Conservation (phyloP, 2,113 vertebrate genomes). For the Cololabis saira region DNA sequence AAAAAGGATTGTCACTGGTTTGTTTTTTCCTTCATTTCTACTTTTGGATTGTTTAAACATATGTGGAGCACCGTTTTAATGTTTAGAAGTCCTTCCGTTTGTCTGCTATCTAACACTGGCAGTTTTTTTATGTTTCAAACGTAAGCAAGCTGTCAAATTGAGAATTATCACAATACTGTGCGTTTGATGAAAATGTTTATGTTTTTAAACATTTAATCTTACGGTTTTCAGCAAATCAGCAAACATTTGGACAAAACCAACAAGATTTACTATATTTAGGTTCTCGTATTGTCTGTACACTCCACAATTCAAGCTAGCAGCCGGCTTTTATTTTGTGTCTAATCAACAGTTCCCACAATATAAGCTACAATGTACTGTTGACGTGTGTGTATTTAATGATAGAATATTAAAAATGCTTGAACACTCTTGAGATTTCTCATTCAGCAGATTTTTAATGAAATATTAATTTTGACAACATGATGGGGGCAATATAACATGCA, state of each 20-base stretch:
- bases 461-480: too few relatives aligned
- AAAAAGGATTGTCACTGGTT: conserved; percentile 12
- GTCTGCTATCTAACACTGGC: conserved; percentile 23
- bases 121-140: conserved; percentile 5
- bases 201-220: conserved; percentile 1
- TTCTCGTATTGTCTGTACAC: too few relatives aligned
- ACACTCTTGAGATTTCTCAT: too few relatives aligned
- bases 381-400: too few relatives aligned
- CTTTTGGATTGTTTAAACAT: not conserved
- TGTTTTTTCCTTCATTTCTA: conserved; percentile 2
- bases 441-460: too few relatives aligned
- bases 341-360: too few relatives aligned
- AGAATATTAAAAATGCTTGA: not conserved
- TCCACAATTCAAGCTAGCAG: too few relatives aligned
- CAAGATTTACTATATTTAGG: too few relatives aligned
- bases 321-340: too few relatives aligned
- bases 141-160: not conserved
- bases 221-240: too few relatives aligned
- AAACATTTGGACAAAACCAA: too few relatives aligned
- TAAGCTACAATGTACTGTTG: too few relatives aligned
- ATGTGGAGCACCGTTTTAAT: not conserved
- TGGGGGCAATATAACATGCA: conserved; percentile 80
- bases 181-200: conserved; percentile 3
- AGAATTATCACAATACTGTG: conserved; percentile 13
- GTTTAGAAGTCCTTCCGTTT: not conserved